phyloP scores from a whole-genome alignment of 2,888 invertebrate genomes.

The Lasioglossum zephyrum region DNA sequence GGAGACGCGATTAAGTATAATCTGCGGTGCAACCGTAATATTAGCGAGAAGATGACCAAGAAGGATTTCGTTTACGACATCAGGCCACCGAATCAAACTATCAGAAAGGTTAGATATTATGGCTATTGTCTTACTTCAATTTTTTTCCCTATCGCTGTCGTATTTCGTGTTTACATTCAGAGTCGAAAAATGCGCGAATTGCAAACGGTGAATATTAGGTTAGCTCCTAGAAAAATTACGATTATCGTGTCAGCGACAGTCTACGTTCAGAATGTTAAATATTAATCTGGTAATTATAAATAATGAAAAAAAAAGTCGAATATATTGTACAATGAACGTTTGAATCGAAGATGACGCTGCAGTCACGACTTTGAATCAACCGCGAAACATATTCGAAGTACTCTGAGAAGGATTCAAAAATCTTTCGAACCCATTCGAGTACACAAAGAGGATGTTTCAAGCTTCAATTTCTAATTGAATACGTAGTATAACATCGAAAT shows the following conservation, averaged over 20 bases:
- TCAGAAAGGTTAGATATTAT: constrained; percentile 53
- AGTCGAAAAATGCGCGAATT: background rate
- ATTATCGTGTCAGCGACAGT: too few relatives aligned
- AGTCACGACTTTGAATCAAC: background rate
- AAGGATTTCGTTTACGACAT: constrained; percentile 79
- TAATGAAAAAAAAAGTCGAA: background rate
- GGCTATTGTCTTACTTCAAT: background rate
- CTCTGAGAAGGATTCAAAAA: background rate
- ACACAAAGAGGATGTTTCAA: background rate
- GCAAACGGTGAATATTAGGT: background rate
- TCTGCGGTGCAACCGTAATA: constrained; percentile 76
- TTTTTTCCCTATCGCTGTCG: background rate
- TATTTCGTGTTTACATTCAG: background rate
- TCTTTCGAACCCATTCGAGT: background rate
- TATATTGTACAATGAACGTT: background rate
- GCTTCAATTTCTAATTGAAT: background rate
- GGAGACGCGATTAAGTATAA: constrained; percentile 75
- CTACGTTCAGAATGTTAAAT: too few relatives aligned
- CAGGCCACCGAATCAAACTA: constrained; percentile 61
- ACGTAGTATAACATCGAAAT: background rate
- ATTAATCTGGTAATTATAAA: background rate
- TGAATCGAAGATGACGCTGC: constrained; percentile 1
- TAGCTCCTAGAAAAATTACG: too few relatives aligned
- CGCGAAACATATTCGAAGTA: background rate
- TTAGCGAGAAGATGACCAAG: constrained; percentile 79